Evolutionary conservation across 2,113 vertebrate genomes (phyloP), one percentile per base, ranked within the genome.

Genomic region (Tetrax tetrax): DNA sequence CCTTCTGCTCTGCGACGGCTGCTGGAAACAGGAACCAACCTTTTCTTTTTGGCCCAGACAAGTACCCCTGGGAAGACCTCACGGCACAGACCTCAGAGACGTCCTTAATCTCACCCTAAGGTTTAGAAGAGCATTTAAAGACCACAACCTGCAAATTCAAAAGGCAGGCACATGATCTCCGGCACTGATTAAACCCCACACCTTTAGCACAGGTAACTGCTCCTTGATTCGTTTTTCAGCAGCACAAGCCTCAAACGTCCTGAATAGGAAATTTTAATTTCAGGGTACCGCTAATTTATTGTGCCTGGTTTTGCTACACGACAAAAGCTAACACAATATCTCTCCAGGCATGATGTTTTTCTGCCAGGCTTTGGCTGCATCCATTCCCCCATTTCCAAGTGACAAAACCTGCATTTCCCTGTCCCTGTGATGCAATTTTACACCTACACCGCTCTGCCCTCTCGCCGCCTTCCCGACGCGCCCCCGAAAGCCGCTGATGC

Each of bases 251-350:
- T 64, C 41, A 48, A 69, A 72, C 75, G 89, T 94, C 91, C 80
- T 14, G 37, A 94, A 77, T 33, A 87, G 92, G 70, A 94, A 93
- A 90, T 68, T 76, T 95, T 94, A 75, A 96, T 97, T 96, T 93
- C 82, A 89, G 91, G 83, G 74, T 71, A 70, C 65, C 2, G 2
- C 45, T 93, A 86, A 95, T 93, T 92, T 89, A 87, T 89, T 22
- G 41, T 3, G 35, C 90, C 87, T 28, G 63, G 61, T 83, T 35
- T 17, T 60, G 83, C 76, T 68, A 31, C 50, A 7, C 75, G 57
- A 63, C 27, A 87, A 83, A 84, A 90, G 65, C 37, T 25, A 24
- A 50, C 2, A 15, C 63, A 64, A 15, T 65, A 53, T 56, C 83
- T 92, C 94, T 71, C 22, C 76, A 64, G 71, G 89, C 20, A 1